Base-by-base conservation (phyloP, 2,113 vertebrate species). In the Nycticryphes semicollaris region DNA sequence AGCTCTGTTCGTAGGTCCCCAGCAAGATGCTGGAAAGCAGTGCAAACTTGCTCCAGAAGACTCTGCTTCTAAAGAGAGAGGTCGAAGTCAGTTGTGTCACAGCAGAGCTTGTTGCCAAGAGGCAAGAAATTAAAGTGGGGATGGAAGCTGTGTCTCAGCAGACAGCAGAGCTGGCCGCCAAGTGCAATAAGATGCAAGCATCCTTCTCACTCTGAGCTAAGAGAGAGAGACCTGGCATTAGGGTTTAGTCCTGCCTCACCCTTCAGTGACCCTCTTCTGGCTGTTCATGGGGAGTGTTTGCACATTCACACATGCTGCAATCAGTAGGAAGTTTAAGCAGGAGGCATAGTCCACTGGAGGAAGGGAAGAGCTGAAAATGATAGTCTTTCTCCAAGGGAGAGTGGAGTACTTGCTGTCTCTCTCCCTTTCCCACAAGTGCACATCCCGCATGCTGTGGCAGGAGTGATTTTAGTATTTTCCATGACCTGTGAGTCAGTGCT, bases 1-100 rank as follows among this genome's bases (percentile, higher is more conserved):
- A 51, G 27, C 57, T 91, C 41, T 39, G 19, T 89, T 89, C 89
- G 22, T 33, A 98, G 98, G 60, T 79, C 30, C 79, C 97, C 9
- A 85, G 97, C 39, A 97, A 95, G 86, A 85, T 84, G 47, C 93
- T 98, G 59, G 91, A 97, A 57, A 96, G 89, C 8, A 97, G 97
- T n/a, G 90, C 97, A 62, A 97, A 98, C 86, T 97, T 89, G 6
- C 78, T 98, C 37, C 98, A 98, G 90, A 98, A 90, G 57, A 98
- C 98, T 14, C 81, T 95, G 10, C 84, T 98, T 76, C 83, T 98
- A 87, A 98, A 97, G 92, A 98, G 98, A 90, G 97, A 97, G 80
- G 95, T 97, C 12, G 96, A 98, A 94, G 72, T 98, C 82, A 93
- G 97, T 4, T 47, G 91, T 14, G 75, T 98, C 75, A 95, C 98